Conservation (phyloP, 2,797 vertebrate species). For the Halcyon badia region DNA sequence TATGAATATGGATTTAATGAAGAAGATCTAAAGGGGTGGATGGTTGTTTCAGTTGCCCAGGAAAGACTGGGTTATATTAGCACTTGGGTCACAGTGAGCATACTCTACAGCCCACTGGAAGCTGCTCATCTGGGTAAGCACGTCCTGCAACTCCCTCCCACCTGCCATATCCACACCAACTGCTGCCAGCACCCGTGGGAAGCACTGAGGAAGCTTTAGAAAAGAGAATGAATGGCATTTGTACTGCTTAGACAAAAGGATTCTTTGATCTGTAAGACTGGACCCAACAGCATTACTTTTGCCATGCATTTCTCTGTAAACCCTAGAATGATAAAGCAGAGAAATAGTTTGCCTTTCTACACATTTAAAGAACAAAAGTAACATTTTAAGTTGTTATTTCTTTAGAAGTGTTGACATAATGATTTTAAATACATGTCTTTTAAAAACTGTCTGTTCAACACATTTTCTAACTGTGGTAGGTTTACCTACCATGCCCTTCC, state of each 20-base stretch:
- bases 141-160: rapidly evolving
- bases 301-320: neutral
- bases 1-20: neutral
- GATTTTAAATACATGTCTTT: neutral
- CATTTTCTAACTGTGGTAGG: neutral
- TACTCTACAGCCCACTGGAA: neutral
- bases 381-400: neutral
- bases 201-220: neutral
- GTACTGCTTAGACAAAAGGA: neutral
- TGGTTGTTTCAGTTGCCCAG: neutral
- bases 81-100: neutral
- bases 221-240: neutral
- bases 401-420: neutral
- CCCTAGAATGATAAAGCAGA: neutral
- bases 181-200: neutral
- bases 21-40: neutral
- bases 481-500: neutral
- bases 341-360: neutral
- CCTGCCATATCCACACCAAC: rapidly evolving
- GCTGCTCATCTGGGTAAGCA: rapidly evolving
- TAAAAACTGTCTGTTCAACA: neutral
- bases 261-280: neutral
- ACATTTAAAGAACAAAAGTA: neutral
- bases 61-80: neutral
- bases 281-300: neutral